These are phyloP conservation scores for Phaethornis superciliosus DNA, from an alignment of 2,113 vertebrate species.

Conservation along the genomic window DNA sequence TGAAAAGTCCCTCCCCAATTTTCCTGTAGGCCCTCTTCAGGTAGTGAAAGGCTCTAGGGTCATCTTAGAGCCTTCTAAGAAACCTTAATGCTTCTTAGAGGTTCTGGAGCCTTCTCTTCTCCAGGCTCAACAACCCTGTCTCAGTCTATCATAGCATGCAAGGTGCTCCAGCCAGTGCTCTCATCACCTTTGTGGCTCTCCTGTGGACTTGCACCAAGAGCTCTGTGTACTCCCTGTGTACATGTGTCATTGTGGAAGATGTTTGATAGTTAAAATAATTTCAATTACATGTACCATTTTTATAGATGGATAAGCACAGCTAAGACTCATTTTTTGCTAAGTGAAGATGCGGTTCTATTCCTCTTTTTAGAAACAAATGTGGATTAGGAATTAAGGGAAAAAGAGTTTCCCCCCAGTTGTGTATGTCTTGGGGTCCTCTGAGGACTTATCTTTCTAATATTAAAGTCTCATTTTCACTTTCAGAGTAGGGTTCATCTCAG, in stretches of 20 bases:
- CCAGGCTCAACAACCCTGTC: too few species aligned
- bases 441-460: not conserved
- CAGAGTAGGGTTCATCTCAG: not conserved
- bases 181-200: too few species aligned
- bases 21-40: too few species aligned
- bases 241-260: fast-evolving
- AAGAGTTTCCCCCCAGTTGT: not conserved
- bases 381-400: not conserved
- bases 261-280: not conserved
- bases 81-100: too few species aligned
- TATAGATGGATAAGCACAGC: not conserved
- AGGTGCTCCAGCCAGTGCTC: too few species aligned
- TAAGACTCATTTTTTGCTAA: not conserved
- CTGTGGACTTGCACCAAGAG: too few species aligned
- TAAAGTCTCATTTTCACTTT: not conserved
- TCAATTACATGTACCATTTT: not conserved
- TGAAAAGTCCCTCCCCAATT: too few species aligned
- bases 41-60: too few species aligned
- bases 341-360: not conserved
- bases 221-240: too few species aligned
- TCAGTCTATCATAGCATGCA: too few species aligned
- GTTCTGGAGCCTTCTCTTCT: too few species aligned
- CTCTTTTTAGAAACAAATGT: not conserved
- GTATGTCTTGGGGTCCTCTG: not conserved
- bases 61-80: too few species aligned